A percentile compares a stretch with the other conserved stretches of the same genome.
Evolutionary conservation across 2,113 vertebrate species (phyloP).

Genomic region (Antigone vipio): DNA sequence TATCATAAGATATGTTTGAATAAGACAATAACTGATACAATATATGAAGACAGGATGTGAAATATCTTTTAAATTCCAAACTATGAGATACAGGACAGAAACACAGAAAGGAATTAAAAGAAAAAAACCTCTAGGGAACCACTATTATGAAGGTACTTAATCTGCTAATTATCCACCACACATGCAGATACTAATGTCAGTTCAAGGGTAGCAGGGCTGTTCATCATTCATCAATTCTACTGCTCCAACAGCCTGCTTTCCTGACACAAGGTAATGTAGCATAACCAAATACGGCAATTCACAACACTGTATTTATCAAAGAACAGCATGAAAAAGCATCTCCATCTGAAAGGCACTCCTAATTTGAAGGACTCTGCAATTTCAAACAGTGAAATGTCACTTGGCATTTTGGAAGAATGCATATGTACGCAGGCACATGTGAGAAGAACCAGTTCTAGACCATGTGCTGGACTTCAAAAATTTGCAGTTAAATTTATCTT

Average conservation of each 20-base stretch:
- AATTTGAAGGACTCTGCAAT: background rate
- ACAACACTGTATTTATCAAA: background rate
- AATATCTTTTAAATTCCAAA: background rate
- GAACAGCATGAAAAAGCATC: background rate
- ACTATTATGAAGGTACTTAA: background rate
- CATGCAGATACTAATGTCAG: background rate
- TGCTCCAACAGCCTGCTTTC: background rate
- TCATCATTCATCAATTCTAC: background rate
- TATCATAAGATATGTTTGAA: background rate
- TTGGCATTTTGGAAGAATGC: background rate
- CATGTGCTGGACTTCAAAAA: background rate
- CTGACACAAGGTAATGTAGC: background rate
- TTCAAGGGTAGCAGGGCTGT: background rate
- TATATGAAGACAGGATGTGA: background rate
- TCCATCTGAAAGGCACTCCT: background rate
- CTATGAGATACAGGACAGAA: background rate
- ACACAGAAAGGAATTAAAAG: background rate
- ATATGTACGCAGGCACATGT: fast-evolving
- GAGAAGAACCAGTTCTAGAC: background rate
- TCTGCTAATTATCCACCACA: background rate
- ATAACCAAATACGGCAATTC: background rate
- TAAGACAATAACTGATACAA: background rate
- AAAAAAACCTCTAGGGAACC: background rate
- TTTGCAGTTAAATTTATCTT: background rate
- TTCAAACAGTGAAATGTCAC: background rate